Evolutionary conservation across 2,113 vertebrate species (phyloP).

Genomic region (Zapornia atra): DNA sequence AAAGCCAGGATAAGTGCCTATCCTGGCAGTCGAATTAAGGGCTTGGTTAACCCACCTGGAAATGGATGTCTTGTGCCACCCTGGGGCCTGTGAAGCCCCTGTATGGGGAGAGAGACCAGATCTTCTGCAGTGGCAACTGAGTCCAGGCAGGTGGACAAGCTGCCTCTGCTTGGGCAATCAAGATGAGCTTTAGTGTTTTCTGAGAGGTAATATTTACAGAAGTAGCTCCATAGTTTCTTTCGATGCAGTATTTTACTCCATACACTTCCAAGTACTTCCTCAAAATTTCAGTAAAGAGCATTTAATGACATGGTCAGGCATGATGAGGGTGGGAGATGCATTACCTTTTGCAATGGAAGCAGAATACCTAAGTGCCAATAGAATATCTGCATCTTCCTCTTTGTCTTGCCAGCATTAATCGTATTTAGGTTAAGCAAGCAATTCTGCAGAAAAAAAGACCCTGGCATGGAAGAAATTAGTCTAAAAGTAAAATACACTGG

Average conservation of each 20-base stretch:
- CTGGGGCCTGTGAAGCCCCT: rapidly evolving
- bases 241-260: background rate
- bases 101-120: background rate
- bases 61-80: background rate
- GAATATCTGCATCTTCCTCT: background rate
- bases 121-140: background rate
- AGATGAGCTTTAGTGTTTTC: background rate
- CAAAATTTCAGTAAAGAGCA: background rate
- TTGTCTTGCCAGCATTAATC: background rate
- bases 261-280: background rate
- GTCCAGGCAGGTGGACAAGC: rapidly evolving
- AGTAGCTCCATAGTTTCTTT: background rate
- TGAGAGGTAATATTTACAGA: background rate
- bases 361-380: background rate
- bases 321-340: background rate
- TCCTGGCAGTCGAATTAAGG: background rate
- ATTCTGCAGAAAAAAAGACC: background rate
- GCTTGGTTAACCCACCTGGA: background rate
- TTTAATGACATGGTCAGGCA: background rate
- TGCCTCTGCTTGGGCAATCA: background rate
- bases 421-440: background rate
- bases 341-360: background rate
- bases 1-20: background rate
- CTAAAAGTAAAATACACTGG: background rate
- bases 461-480: background rate